phyloP scores from a whole-genome alignment of 2,888 invertebrate species.

The Macrophya alboannulata region DNA sequence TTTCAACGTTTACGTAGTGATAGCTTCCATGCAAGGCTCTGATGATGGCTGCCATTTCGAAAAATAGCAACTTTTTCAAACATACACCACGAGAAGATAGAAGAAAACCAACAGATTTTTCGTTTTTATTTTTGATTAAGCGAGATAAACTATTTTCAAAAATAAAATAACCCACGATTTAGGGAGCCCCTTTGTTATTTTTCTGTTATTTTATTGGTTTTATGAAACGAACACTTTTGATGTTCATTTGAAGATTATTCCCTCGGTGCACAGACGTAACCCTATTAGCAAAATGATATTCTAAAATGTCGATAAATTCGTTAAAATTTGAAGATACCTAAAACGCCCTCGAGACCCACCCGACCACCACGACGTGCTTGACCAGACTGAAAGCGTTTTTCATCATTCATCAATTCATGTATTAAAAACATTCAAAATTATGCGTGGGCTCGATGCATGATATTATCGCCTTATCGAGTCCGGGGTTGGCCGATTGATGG shows the following conservation, averaged over 20 bases:
- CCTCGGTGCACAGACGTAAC: neutral
- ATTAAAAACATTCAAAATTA: slow-evolving; percentile 61
- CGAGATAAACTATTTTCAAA: neutral
- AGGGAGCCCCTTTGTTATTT: neutral
- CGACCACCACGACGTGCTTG: slow-evolving; percentile 67
- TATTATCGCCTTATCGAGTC: neutral
- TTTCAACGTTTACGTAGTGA: slow-evolving; percentile 71
- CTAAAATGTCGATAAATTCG: neutral
- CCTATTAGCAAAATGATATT: neutral
- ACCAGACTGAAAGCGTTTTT: slow-evolving; percentile 68
- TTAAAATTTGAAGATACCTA: neutral
- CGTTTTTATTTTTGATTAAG: neutral
- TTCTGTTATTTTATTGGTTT: neutral
- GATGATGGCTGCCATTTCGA: slow-evolving; percentile 72
- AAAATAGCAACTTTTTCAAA: neutral
- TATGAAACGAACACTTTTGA: slow-evolving; percentile 8
- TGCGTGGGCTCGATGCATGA: slow-evolving; percentile 42
- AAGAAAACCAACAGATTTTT: neutral
- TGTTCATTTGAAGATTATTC: no score
- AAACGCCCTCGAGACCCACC: slow-evolving; percentile 66
- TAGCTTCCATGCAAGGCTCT: slow-evolving; percentile 67
- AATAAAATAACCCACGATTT: neutral
- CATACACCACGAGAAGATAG: slow-evolving; percentile 17
- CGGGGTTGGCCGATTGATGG: slow-evolving; percentile 2
- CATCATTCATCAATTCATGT: slow-evolving; percentile 63